Conservation (phyloP, 2,113 vertebrate genomes). For the Archilochus colubris region DNA sequence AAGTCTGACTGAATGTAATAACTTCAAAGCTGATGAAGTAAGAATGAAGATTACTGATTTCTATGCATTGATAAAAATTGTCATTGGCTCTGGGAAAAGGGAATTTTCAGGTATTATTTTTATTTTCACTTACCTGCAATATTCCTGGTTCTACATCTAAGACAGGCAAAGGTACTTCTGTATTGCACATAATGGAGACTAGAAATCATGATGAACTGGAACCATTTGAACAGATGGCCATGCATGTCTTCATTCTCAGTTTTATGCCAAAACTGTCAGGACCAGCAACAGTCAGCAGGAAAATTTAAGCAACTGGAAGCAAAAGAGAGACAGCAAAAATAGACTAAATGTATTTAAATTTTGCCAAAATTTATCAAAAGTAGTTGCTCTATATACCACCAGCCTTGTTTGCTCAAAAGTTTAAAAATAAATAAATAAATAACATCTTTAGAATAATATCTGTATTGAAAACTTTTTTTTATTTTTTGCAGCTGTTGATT, state of each 20-base stretch:
- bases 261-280: background rate
- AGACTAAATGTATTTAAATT: background rate
- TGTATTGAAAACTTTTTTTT: background rate
- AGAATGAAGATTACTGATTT: background rate
- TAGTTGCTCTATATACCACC: accelerated
- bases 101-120: background rate
- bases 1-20: background rate
- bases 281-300: background rate
- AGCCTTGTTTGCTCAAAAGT: background rate
- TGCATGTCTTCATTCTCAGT: background rate
- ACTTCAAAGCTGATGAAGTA: background rate
- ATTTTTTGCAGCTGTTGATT: background rate
- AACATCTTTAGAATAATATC: background rate
- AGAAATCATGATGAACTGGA: background rate
- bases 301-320: background rate
- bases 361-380: background rate
- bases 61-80: background rate
- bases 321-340: background rate
- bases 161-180: background rate
- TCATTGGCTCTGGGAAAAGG: background rate
- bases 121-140: background rate
- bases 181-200: background rate
- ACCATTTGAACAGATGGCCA: background rate
- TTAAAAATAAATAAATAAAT: background rate
- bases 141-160: background rate